Conservation (phyloP, 2,797 vertebrate genomes). For the Sitta carolinensis region DNA sequence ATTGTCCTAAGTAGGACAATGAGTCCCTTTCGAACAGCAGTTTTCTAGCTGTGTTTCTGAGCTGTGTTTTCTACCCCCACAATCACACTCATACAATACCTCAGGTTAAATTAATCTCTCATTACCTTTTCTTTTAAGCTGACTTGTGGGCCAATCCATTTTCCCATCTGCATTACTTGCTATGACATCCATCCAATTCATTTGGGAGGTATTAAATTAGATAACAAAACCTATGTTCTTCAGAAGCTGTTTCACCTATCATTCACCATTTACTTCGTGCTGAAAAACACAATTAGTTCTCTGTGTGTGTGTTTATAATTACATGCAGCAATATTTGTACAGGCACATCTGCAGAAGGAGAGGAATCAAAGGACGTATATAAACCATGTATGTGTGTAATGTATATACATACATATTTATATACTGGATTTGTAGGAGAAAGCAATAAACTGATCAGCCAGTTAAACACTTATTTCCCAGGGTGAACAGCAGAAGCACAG, state of each 20-base stretch:
- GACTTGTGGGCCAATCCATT: not conserved
- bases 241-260: not conserved
- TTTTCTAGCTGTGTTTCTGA: not conserved
- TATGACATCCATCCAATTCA: not conserved
- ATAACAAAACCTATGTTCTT: not conserved
- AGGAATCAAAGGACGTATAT: not conserved
- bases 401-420: not conserved
- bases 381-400: accelerated
- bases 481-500: not conserved
- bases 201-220: not conserved
- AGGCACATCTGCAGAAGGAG: not conserved
- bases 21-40: not conserved
- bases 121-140: constrained; percentile 36
- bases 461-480: not conserved
- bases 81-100: not conserved
- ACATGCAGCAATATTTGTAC: not conserved
- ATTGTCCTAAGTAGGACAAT: not conserved
- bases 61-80: not conserved
- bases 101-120: not conserved
- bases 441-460: not conserved
- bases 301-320: not conserved
- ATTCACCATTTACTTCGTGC: not conserved
- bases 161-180: constrained; percentile 23
- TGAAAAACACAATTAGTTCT: accelerated
- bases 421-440: not conserved